Conservation (phyloP, 1,140 invertebrate genomes). For the Drosophila ogumai region DNA sequence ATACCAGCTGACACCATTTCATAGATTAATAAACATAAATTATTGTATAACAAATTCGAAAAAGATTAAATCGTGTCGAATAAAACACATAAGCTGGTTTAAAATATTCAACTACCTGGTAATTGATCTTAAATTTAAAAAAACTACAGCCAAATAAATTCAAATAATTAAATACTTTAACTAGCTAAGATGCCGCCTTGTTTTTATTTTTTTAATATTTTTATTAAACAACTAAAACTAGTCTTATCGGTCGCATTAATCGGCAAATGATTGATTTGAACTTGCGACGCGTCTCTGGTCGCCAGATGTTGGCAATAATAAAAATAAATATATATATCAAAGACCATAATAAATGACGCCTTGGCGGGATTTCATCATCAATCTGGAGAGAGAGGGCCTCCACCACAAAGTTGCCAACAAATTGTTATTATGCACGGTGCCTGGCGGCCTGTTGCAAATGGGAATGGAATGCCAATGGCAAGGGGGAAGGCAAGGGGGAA, state of each 20-base stretch:
- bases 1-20: constrained; percentile 19
- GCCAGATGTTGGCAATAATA: constrained; percentile 10
- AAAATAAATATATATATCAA: constrained; percentile 3
- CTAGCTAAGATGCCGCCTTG: too few species aligned
- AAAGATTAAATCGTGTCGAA: constrained; percentile 19
- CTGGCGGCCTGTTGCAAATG: constrained; percentile 11
- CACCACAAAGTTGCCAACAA: constrained; percentile 19
- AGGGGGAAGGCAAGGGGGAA: too few species aligned
- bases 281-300: constrained; percentile 2
- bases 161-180: not conserved
- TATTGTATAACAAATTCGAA: constrained; percentile 45
- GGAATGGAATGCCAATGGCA: constrained; percentile 10
- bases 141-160: not conserved
- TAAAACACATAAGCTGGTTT: not conserved
- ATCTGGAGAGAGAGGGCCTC: not conserved
- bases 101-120: not conserved
- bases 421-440: constrained; percentile 20
- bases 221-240: constrained; percentile 17
- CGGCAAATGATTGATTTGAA: constrained; percentile 32
- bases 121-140: not conserved
- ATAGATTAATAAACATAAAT: constrained; percentile 44
- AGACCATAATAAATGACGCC: constrained; percentile 34
- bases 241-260: constrained; percentile 24
- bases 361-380: constrained; percentile 23
- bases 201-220: not conserved